A percentile compares a stretch with the other conserved stretches of the same genome.
Evolutionary conservation across 2,113 vertebrate species (phyloP).

Genomic region (Pterocles orientalis): DNA sequence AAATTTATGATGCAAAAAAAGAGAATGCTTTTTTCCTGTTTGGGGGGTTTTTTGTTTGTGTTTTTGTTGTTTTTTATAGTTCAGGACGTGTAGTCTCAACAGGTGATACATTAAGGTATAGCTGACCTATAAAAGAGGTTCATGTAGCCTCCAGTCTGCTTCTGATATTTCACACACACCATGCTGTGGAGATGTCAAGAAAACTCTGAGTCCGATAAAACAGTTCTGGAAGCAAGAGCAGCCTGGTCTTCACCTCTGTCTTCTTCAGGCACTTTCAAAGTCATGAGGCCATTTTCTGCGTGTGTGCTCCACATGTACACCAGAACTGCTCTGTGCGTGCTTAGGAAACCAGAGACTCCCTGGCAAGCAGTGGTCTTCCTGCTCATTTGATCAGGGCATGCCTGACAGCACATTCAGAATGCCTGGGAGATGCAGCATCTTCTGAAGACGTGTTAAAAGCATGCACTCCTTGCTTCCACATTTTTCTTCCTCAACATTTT

Average conservation of each 20-base stretch:
- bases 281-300: fast-evolving
- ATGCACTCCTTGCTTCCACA: background rate
- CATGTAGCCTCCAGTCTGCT: background rate
- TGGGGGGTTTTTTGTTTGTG: background rate
- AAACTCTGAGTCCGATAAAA: background rate
- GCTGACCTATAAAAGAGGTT: background rate
- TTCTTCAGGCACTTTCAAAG: background rate
- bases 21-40: background rate
- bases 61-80: background rate
- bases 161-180: background rate
- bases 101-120: fast-evolving
- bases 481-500: background rate
- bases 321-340: background rate
- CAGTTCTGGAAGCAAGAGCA: background rate
- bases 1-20: background rate
- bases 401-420: background rate
- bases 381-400: background rate
- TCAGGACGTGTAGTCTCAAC: background rate
- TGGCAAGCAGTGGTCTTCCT: background rate
- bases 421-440: background rate
- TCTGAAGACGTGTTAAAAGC: background rate
- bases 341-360: background rate
- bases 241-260: background rate
- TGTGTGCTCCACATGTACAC: fast-evolving
- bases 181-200: background rate